Conservation (phyloP, 2,888 invertebrate genomes). For the Podabrus alpinus region DNA sequence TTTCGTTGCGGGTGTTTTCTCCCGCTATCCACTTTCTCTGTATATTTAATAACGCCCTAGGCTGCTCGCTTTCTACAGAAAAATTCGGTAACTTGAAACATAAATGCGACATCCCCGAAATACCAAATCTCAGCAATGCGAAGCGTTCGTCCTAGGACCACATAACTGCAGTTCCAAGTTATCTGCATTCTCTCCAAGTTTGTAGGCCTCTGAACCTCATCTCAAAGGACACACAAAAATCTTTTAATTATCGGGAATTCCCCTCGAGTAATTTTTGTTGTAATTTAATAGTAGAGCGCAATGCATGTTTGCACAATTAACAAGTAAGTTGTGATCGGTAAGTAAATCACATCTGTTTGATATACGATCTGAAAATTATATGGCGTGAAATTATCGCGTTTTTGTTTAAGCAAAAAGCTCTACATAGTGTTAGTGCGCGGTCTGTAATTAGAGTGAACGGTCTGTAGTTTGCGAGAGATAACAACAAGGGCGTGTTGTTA, state of each 20-base stretch:
- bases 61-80: background rate
- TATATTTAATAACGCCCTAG: background rate
- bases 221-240: background rate
- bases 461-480: conserved; percentile 32
- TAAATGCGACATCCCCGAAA: background rate
- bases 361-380: conserved; percentile 36
- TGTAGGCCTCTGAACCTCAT: background rate
- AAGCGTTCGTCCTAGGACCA: background rate
- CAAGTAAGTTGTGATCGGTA: background rate
- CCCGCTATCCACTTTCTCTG: background rate
- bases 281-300: background rate
- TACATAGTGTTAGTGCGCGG: conserved; percentile 29
- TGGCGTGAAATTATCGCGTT: conserved; percentile 36
- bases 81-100: background rate
- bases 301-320: background rate
- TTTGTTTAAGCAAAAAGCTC: conserved; percentile 29
- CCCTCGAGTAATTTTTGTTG: background rate
- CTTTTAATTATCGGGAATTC: background rate
- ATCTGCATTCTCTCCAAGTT: background rate
- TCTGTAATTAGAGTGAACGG: conserved; percentile 33
- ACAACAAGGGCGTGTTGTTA: conserved; percentile 32
- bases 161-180: background rate
- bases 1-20: background rate
- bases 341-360: conserved; percentile 38
- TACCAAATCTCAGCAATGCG: background rate